Evolutionary conservation across 2,113 vertebrate species (phyloP).

Genomic region (Pachycephala philippinensis): DNA sequence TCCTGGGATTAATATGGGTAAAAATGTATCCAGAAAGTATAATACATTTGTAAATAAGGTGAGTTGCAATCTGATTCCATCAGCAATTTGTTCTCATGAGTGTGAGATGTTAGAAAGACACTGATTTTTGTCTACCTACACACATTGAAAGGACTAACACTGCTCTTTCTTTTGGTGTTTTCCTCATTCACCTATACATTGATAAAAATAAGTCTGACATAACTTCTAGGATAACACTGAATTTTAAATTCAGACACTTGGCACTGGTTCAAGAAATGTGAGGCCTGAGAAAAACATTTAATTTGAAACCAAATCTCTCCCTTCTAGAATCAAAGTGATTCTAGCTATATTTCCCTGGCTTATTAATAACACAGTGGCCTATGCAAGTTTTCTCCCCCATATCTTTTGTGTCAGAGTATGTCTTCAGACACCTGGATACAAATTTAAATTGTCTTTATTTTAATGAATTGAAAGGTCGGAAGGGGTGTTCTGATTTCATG

Average conservation of each 20-base stretch:
- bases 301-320: background rate
- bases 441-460: background rate
- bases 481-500: background rate
- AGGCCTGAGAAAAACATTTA: background rate
- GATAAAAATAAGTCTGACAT: background rate
- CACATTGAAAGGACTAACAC: background rate
- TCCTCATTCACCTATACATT: background rate
- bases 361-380: background rate
- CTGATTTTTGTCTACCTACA: background rate
- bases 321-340: background rate
- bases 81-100: background rate
- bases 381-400: background rate
- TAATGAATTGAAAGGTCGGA: background rate
- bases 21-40: background rate
- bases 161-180: background rate
- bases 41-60: background rate
- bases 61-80: background rate
- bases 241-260: constrained; percentile 5
- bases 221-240: background rate
- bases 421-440: background rate
- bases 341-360: background rate
- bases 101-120: background rate
- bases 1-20: background rate
- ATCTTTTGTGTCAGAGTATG: background rate
- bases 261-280: background rate